Evolutionary conservation across 2,797 vertebrate genomes (phyloP).

Genomic region (Ficedula albicollis): DNA sequence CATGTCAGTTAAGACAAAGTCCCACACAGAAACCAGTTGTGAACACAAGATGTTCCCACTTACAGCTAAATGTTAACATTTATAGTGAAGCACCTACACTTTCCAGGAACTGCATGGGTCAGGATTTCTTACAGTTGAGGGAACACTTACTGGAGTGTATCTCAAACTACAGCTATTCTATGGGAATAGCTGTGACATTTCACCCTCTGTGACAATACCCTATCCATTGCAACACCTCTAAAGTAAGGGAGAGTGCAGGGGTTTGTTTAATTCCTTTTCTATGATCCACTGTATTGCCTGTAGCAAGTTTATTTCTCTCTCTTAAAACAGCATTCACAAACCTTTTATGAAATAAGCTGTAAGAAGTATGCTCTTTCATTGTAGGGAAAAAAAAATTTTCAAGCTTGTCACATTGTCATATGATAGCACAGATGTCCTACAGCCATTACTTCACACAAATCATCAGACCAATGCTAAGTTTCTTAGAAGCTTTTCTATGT

Average conservation of each 20-base stretch:
- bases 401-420: not conserved
- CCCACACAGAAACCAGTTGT: not conserved
- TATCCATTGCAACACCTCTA: not conserved
- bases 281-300: fast-evolving
- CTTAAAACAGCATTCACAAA: not conserved
- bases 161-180: not conserved
- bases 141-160: not conserved
- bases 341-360: not conserved
- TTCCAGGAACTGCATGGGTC: not conserved
- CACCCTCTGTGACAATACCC: not conserved
- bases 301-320: not conserved
- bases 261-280: not conserved
- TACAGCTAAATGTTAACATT: not conserved
- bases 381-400: not conserved
- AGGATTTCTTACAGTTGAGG: not conserved
- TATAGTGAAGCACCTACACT: not conserved
- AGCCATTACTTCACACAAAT: not conserved
- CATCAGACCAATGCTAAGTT: not conserved
- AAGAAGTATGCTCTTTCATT: not conserved
- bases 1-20: not conserved
- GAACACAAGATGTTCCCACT: not conserved
- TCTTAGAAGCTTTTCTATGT: not conserved
- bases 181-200: not conserved
- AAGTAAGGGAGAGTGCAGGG: not conserved
- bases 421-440: not conserved